phyloP scores from a whole-genome alignment of 1,140 invertebrate species.

The Leguminivora glycinivorella region DNA sequence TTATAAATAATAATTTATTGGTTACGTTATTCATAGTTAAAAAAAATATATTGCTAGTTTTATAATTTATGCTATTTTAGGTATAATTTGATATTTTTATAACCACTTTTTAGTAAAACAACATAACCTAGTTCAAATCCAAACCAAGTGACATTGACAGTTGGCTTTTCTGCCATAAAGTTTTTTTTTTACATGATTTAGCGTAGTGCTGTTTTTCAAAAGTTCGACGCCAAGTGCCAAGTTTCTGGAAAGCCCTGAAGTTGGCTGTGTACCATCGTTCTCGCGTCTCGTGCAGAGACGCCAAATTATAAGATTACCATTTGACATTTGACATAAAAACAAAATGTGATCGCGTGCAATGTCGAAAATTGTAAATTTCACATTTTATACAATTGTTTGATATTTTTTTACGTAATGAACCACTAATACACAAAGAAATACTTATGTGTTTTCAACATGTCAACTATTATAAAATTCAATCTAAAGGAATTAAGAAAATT shows the following conservation, averaged over 20 bases:
- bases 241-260: background rate
- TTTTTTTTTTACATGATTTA: background rate
- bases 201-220: background rate
- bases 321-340: constrained; percentile 2
- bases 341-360: constrained; percentile 20
- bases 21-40: constrained; percentile 31
- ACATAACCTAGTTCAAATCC: background rate
- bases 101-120: background rate
- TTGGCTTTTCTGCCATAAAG: background rate
- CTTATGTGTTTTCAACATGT: constrained; percentile 53
- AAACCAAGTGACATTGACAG: background rate
- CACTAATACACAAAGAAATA: constrained; percentile 30
- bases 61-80: background rate
- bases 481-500: constrained; percentile 69
- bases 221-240: background rate
- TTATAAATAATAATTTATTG: constrained; percentile 14
- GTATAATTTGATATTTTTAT: background rate
- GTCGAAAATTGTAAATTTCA: constrained; percentile 8
- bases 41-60: background rate
- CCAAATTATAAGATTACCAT: background rate
- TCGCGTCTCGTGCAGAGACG: background rate
- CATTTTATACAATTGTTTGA: constrained; percentile 22
- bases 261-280: background rate
- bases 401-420: constrained; percentile 27
- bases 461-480: constrained; percentile 73